Conservation (phyloP, 1,140 invertebrate species). For the Lucilia sericata region DNA sequence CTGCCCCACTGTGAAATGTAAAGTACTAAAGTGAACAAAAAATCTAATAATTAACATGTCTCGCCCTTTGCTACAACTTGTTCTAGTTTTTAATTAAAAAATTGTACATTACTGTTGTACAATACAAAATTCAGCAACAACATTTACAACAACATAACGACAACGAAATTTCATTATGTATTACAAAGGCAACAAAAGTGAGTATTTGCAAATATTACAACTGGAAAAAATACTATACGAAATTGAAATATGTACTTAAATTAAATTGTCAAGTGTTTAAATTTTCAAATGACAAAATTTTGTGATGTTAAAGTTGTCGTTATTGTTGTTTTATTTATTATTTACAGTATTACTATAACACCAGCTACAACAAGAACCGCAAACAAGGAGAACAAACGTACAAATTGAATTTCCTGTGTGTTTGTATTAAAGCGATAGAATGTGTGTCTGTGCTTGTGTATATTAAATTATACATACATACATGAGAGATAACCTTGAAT, state of each 20-base stretch:
- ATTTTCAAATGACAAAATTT: neutral
- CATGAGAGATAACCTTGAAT: neutral
- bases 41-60: neutral
- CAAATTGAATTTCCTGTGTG: slow-evolving; percentile 13
- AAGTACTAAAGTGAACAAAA: neutral
- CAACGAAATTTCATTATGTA: neutral
- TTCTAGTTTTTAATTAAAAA: neutral
- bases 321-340: neutral
- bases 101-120: neutral
- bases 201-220: neutral
- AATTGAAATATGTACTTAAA: neutral
- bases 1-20: too few relatives aligned
- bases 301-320: neutral
- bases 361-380: neutral
- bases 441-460: neutral
- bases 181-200: neutral
- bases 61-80: neutral
- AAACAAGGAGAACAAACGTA: slow-evolving; percentile 1
- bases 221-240: neutral
- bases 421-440: neutral
- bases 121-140: neutral
- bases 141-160: neutral
- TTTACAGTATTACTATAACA: neutral
- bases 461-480: neutral
- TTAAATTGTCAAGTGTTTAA: slow-evolving; percentile 17